Evolutionary conservation across 2,113 vertebrate genomes (phyloP).

Genomic region (Cardinalis cardinalis): DNA sequence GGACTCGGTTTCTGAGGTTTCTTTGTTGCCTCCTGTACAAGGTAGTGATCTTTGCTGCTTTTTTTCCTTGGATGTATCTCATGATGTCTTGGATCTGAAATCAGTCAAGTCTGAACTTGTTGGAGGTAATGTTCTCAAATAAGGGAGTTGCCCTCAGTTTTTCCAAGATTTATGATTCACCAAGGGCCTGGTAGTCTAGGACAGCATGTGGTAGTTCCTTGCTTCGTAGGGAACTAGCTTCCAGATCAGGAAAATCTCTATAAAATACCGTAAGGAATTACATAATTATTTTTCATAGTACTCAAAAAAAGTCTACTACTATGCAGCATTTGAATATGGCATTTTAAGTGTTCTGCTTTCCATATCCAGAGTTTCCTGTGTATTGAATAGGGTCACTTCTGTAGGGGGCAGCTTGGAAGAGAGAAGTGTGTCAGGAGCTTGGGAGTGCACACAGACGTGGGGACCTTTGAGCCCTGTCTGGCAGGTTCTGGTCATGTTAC

Average conservation of each 20-base stretch:
- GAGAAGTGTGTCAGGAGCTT: rapidly evolving
- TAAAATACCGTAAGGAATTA: background rate
- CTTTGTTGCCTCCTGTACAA: background rate
- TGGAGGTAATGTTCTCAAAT: background rate
- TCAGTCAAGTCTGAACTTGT: background rate
- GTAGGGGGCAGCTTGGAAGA: background rate
- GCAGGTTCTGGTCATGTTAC: background rate
- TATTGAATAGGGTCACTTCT: background rate
- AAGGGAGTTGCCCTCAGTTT: background rate
- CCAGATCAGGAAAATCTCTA: background rate
- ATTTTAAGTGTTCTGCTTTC: background rate
- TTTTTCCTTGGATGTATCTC: background rate
- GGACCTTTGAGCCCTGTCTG: background rate
- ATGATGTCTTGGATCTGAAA: background rate
- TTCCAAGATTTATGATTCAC: background rate
- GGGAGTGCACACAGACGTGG: background rate
- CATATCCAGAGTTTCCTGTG: background rate
- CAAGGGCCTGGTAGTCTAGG: background rate
- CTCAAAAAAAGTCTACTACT: background rate
- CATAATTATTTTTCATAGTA: background rate
- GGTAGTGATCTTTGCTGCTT: background rate
- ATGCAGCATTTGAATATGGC: background rate
- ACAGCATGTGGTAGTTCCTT: background rate
- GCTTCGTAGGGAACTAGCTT: background rate
- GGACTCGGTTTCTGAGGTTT: background rate